Conservation (phyloP, 2,113 vertebrate species). For the Phrynosoma platyrhinos region DNA sequence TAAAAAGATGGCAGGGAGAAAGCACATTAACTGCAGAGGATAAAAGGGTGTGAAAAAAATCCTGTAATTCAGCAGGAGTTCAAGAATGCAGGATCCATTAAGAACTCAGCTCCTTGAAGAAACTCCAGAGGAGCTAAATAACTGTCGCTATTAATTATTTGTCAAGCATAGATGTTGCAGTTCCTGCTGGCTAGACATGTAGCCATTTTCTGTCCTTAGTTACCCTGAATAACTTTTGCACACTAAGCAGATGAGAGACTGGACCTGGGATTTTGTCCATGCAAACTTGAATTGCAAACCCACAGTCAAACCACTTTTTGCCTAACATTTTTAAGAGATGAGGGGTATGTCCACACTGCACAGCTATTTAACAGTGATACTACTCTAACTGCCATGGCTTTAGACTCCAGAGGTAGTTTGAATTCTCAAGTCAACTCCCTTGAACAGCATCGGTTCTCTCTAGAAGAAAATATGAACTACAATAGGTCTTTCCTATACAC, state of each 20-base stretch:
- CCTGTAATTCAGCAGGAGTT: slow-evolving; percentile 45
- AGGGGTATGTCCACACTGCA: too few species aligned
- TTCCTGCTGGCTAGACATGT: slow-evolving; percentile 48
- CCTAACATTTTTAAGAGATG: too few species aligned
- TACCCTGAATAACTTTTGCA: neutral
- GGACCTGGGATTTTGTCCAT: neutral
- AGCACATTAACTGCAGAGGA: slow-evolving; percentile 41
- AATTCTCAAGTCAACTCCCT: too few species aligned
- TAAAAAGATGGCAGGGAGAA: slow-evolving; percentile 39
- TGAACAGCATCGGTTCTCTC: too few species aligned
- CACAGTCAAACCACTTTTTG: neutral
- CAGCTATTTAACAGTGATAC: too few species aligned
- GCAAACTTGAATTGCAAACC: neutral
- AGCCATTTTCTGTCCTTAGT: slow-evolving; percentile 19
- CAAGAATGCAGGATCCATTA: slow-evolving; percentile 62
- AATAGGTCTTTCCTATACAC: too few species aligned
- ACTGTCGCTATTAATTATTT: slow-evolving; percentile 48
- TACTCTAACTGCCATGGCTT: too few species aligned
- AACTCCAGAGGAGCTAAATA: slow-evolving; percentile 59
- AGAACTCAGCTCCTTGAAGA: slow-evolving; percentile 53
- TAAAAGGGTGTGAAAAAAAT: slow-evolving; percentile 44
- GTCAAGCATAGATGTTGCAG: slow-evolving; percentile 61
- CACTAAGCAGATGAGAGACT: neutral
- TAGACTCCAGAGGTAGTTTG: too few species aligned
- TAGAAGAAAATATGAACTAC: too few species aligned